These are phyloP conservation scores for Drosophila baimaii DNA, from an alignment of 1,140 invertebrate genomes.

Conservation along the genomic window DNA sequence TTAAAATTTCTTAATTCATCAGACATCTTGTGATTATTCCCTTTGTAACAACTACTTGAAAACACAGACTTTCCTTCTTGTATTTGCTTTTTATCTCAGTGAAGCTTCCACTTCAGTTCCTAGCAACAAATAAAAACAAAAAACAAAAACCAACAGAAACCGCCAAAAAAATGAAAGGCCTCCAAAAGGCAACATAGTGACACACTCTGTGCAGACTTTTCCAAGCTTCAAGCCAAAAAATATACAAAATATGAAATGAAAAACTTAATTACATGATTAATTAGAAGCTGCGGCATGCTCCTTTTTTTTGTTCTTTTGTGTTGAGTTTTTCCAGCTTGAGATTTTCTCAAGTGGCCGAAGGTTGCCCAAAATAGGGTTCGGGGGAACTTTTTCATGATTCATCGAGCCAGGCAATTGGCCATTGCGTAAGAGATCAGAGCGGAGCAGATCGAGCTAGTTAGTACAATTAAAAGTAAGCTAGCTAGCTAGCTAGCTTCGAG, in stretches of 20 bases:
- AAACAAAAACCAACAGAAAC: slow-evolving; percentile 10
- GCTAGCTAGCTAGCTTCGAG: slow-evolving; percentile 9
- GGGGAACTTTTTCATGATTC: slow-evolving; percentile 64
- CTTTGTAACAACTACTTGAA: neutral
- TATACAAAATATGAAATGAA: slow-evolving; percentile 37
- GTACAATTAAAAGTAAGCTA: slow-evolving; percentile 55
- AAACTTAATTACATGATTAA: slow-evolving; percentile 76
- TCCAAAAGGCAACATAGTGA: slow-evolving; percentile 43
- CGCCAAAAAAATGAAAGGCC: slow-evolving; percentile 59
- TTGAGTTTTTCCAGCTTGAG: slow-evolving; percentile 29
- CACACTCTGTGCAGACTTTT: slow-evolving; percentile 59
- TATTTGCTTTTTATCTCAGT: neutral
- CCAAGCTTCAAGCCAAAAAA: slow-evolving; percentile 38
- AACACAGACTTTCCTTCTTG: neutral
- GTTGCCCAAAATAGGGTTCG: slow-evolving; percentile 57
- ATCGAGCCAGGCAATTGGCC: slow-evolving; percentile 64
- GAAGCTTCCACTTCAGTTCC: neutral
- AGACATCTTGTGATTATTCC: neutral
- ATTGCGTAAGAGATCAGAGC: slow-evolving; percentile 75
- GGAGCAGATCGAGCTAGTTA: slow-evolving; percentile 52
- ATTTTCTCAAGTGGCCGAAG: slow-evolving; percentile 49
- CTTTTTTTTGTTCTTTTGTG: slow-evolving; percentile 25
- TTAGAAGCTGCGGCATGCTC: slow-evolving; percentile 40
- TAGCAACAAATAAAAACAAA: slow-evolving; percentile 20
- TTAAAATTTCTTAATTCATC: neutral